These are phyloP conservation scores for Autographa gamma DNA, from an alignment of 2,888 invertebrate species.

Conservation along the genomic window DNA sequence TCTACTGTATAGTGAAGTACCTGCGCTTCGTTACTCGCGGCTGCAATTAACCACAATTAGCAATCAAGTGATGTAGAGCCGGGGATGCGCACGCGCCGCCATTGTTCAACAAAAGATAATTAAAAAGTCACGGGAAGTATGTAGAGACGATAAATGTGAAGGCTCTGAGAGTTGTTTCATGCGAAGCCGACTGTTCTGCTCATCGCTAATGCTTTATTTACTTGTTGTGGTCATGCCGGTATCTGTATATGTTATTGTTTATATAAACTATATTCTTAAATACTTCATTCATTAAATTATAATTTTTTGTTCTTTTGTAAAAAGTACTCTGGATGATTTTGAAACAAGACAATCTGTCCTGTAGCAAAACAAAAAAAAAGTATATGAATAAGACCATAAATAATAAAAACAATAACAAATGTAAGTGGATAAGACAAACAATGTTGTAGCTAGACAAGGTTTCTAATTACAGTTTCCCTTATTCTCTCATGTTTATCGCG, in stretches of 20 bases:
- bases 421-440: not conserved
- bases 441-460: not conserved
- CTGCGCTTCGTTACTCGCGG: constrained; percentile 19
- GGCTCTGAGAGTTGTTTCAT: no score
- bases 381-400: not conserved
- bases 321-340: no score
- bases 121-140: constrained; percentile 21
- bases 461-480: not conserved
- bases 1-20: not conserved
- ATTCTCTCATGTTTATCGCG: not conserved
- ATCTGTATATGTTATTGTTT: no score
- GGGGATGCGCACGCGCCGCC: constrained; percentile 43
- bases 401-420: not conserved
- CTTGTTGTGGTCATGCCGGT: no score
- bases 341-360: no score
- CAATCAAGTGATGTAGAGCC: constrained; percentile 25
- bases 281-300: no score
- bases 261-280: no score
- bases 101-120: constrained; percentile 21
- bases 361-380: no score
- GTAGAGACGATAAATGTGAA: not conserved
- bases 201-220: no score
- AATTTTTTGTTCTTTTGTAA: no score
- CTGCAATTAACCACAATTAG: constrained; percentile 51
- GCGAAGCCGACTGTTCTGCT: no score